phyloP scores from a whole-genome alignment of 2,113 vertebrate genomes.

The Daboia siamensis region DNA sequence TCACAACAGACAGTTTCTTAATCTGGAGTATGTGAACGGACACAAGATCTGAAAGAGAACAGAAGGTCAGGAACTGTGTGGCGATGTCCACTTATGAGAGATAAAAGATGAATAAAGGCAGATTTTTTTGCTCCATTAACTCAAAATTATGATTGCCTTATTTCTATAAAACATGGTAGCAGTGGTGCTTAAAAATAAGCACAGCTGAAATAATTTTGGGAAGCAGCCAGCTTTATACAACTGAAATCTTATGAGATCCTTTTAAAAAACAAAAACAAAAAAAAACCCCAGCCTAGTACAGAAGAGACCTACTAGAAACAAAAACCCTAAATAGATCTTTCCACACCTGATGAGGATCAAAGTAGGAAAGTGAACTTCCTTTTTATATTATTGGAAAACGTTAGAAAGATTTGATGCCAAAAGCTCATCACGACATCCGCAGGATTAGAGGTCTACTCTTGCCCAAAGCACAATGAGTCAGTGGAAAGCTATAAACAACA shows the following conservation, averaged over 20 bases:
- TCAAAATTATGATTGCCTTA: not conserved
- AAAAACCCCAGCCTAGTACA: not conserved
- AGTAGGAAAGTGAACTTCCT: not conserved
- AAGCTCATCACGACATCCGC: not conserved
- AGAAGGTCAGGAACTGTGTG: not conserved
- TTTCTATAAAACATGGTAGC: not conserved
- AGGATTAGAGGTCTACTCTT: not conserved
- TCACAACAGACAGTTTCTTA: not conserved
- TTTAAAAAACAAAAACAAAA: not conserved
- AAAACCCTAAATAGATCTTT: not conserved
- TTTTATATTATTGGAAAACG: not conserved
- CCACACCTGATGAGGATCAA: not conserved
- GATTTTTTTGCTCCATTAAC: not conserved
- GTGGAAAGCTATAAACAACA: not conserved
- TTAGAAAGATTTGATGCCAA: not conserved
- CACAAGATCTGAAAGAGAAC: not conserved
- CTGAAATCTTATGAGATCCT: not conserved
- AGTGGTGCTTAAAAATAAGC: not conserved
- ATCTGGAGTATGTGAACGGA: not conserved
- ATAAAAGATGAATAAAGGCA: not conserved
- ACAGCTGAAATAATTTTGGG: not conserved
- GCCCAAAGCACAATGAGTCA: not conserved
- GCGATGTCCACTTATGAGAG: not conserved
- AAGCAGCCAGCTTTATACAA: not conserved
- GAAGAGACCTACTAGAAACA: not conserved